These are phyloP conservation scores for Bungarus multicinctus DNA, from an alignment of 2,113 vertebrate species.

Conservation along the genomic window DNA sequence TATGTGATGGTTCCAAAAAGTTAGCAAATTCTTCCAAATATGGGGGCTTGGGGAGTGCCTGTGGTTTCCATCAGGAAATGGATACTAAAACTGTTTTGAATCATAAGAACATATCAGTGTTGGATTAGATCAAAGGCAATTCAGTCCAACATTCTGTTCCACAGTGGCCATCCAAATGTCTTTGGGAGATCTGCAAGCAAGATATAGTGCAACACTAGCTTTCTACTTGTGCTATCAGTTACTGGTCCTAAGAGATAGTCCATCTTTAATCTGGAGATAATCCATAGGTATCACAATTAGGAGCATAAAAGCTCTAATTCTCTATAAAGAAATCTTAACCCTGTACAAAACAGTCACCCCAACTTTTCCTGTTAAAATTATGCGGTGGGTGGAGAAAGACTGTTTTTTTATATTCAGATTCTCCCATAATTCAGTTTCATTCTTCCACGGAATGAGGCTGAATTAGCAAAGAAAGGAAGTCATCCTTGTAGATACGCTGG, in stretches of 20 bases:
- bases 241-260: neutral
- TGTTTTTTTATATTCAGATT: neutral
- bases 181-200: neutral
- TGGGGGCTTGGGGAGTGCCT: constrained; percentile 18
- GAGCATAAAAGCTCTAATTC: neutral
- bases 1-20: constrained; percentile 32
- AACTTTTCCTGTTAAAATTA: neutral
- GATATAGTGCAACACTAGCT: neutral
- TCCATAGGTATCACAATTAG: neutral
- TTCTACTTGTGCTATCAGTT: neutral
- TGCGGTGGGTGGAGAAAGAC: neutral
- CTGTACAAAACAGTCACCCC: neutral
- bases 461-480: neutral
- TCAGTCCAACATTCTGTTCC: neutral
- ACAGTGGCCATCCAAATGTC: neutral
- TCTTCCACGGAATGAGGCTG: neutral
- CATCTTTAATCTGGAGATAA: neutral
- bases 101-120: neutral
- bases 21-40: constrained; percentile 39
- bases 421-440: neutral
- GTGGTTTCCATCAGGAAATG: constrained; percentile 32
- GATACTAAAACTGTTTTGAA: constrained; percentile 36
- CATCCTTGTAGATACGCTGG: neutral
- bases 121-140: neutral
- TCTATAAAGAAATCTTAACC: neutral